Conservation (phyloP, 2,888 invertebrate genomes). For the Iselma pallidipennis region DNA sequence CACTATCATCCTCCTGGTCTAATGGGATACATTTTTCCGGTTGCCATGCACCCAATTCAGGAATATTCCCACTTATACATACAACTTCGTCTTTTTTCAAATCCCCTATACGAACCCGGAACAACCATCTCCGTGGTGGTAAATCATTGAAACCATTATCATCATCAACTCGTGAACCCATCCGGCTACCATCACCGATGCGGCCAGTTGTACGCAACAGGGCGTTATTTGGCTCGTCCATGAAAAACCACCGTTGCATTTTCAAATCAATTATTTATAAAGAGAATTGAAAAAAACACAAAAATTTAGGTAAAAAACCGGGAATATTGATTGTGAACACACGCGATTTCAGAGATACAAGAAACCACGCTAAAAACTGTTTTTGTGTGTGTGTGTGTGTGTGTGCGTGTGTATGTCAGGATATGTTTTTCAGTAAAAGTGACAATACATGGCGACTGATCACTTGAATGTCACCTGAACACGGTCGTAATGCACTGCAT, state of each 20-base stretch:
- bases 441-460: background rate
- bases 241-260: slow-evolving; percentile 71
- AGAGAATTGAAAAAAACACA: background rate
- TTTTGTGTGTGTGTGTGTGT: background rate
- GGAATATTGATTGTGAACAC: background rate
- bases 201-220: slow-evolving; percentile 50
- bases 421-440: background rate
- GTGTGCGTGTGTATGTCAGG: no score
- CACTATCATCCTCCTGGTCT: slow-evolving; percentile 55
- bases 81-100: slow-evolving; percentile 66
- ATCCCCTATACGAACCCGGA: slow-evolving; percentile 60
- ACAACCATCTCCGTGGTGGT: slow-evolving; percentile 55
- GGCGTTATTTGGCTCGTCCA: slow-evolving; percentile 59
- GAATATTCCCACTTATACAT: slow-evolving; percentile 71
- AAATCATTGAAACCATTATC: slow-evolving; percentile 24
- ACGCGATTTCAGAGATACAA: background rate
- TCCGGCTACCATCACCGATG: slow-evolving; percentile 11
- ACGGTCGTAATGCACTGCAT: background rate
- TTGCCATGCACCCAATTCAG: slow-evolving; percentile 74
- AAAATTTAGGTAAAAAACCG: background rate
- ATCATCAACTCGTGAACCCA: slow-evolving; percentile 3
- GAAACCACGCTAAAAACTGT: background rate
- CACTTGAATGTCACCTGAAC: background rate
- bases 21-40: slow-evolving; percentile 64
- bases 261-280: slow-evolving; percentile 19